phyloP scores from a whole-genome alignment of 2,888 invertebrate species.

The Entomobrya multifasciata region DNA sequence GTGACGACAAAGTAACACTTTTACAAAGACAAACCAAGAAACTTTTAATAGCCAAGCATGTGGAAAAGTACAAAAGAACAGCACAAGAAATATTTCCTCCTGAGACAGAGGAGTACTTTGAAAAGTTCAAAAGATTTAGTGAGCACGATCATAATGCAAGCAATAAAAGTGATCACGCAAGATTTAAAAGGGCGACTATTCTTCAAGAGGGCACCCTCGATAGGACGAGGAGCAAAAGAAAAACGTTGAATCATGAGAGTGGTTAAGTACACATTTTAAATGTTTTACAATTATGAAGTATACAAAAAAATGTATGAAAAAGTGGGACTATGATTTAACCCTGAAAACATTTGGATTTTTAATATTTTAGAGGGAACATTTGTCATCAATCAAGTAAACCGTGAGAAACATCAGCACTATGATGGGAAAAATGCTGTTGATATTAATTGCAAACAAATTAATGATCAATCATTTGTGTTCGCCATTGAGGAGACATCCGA shows the following conservation, averaged over 20 bases:
- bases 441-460: conserved; percentile 45
- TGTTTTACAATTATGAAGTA: neutral
- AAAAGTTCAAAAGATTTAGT: neutral
- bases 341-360: neutral
- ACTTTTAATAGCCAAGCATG: neutral
- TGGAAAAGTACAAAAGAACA: conserved; percentile 17
- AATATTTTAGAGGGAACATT: conserved; percentile 50
- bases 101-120: neutral
- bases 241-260: conserved; percentile 32
- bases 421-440: conserved; percentile 46
- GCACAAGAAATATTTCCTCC: neutral
- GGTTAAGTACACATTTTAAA: conserved; percentile 12
- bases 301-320: too few relatives aligned
- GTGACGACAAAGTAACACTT: too few relatives aligned
- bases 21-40: neutral
- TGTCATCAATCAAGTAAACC: conserved; percentile 44
- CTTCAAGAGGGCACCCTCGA: neutral
- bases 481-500: conserved; percentile 64
- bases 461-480: conserved; percentile 51
- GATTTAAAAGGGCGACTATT: conserved; percentile 35
- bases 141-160: neutral
- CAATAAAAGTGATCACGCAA: neutral
- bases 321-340: neutral
- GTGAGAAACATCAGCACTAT: conserved; percentile 54
- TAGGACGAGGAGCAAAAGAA: conserved; percentile 46